phyloP scores from a whole-genome alignment of 2,113 vertebrate genomes.

The Octodon degus region DNA sequence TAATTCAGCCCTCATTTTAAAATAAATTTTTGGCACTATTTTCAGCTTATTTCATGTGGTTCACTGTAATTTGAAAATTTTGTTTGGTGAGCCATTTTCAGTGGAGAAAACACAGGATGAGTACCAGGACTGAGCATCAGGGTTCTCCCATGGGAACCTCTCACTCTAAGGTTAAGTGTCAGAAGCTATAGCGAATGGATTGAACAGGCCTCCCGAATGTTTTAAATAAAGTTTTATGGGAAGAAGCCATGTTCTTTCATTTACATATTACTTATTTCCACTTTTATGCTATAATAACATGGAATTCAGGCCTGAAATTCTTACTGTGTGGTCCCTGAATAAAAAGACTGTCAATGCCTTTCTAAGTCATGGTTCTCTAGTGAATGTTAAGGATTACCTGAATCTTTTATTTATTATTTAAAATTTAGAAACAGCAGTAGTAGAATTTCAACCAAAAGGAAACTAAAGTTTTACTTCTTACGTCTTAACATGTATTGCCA shows the following conservation, averaged over 20 bases:
- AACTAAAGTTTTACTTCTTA: slow-evolving; percentile 22
- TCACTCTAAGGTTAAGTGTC: background rate
- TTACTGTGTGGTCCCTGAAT: background rate
- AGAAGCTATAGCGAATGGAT: background rate
- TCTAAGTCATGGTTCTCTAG: background rate
- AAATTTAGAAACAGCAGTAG: background rate
- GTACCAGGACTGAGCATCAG: background rate
- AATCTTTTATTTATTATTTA: background rate
- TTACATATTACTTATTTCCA: background rate
- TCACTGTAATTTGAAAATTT: background rate
- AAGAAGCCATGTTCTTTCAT: background rate
- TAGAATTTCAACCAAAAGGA: background rate
- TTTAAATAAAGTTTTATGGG: slow-evolving; percentile 47
- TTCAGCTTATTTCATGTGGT: background rate
- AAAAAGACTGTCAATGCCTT: background rate
- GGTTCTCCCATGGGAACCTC: background rate
- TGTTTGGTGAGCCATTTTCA: background rate
- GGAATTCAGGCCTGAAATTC: background rate
- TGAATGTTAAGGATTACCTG: background rate
- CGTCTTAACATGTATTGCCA: background rate
- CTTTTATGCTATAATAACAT: background rate
- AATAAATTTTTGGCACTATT: background rate
- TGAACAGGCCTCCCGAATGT: background rate
- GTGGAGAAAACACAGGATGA: background rate
- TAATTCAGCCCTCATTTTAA: background rate